Percentiles rank a stretch among this genome's conserved stretches.
Conservation (phyloP, 2,797 vertebrate species). For the Mus minutoides region DNA sequence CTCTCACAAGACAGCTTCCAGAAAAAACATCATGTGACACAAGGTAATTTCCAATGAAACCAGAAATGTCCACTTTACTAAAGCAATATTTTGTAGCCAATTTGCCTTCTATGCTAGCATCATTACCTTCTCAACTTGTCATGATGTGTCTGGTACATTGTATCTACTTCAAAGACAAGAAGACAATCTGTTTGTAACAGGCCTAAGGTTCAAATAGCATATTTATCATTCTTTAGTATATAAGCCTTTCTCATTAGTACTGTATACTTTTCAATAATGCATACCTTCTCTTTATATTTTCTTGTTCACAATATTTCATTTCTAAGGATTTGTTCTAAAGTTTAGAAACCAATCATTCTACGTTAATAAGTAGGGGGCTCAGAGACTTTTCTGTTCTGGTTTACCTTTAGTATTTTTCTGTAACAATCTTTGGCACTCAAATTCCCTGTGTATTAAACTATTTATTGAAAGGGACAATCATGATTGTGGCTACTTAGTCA, state of each 20-base stretch:
- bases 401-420: not conserved
- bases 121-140: not conserved
- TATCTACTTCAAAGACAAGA: not conserved
- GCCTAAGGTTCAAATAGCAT: not conserved
- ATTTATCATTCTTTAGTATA: not conserved
- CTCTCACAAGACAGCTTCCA: not conserved
- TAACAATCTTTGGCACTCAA: not conserved
- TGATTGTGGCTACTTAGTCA: not conserved
- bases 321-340: not conserved
- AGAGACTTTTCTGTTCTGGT: not conserved
- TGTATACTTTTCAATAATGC: not conserved
- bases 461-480: not conserved
- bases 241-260: not conserved
- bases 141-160: not conserved
- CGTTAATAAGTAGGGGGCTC: not conserved
- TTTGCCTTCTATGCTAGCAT: slow-evolving; percentile 39
- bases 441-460: not conserved
- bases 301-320: not conserved
- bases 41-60: not conserved
- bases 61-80: not conserved
- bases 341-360: not conserved
- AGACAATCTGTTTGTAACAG: not conserved
- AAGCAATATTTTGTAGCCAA: slow-evolving; percentile 23
- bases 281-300: slow-evolving; percentile 12
- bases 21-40: not conserved